Conservation (phyloP, 2,888 invertebrate genomes). For the Epirrita christyi region DNA sequence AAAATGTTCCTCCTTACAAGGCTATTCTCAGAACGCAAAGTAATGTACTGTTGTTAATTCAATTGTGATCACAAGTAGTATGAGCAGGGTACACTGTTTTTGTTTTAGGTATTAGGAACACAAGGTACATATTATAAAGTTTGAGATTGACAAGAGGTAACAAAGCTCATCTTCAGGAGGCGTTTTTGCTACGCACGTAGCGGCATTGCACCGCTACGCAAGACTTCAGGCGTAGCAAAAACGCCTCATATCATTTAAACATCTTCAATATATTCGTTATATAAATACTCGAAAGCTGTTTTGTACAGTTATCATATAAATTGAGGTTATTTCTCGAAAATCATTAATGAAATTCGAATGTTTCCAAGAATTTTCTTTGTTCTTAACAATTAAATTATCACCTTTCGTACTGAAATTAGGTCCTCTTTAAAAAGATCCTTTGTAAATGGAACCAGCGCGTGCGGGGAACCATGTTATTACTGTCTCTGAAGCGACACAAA, state of each 20-base stretch:
- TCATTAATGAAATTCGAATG: no score
- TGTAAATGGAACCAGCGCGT: constrained; percentile 3
- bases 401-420: constrained; percentile 4
- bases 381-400: not conserved
- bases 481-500: not conserved
- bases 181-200: no score
- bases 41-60: constrained; percentile 5
- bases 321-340: not conserved
- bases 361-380: not conserved
- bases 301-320: not conserved
- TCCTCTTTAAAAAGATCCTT: constrained; percentile 4
- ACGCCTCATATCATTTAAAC: no score
- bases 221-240: no score
- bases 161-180: no score
- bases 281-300: no score
- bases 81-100: constrained; percentile 3
- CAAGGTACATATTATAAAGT: no score
- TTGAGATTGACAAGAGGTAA: no score
- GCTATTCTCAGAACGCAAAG: constrained; percentile 14
- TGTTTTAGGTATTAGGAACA: not conserved
- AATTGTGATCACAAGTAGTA: constrained; percentile 3
- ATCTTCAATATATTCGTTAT: no score
- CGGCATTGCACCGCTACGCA: no score
- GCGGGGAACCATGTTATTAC: constrained; percentile 6
- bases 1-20: constrained; percentile 23